A percentile compares a stretch with the other conserved stretches of the same genome.
Evolutionary conservation across 2,888 invertebrate species (phyloP).

Genomic region (Drosophila macrospina): DNA sequence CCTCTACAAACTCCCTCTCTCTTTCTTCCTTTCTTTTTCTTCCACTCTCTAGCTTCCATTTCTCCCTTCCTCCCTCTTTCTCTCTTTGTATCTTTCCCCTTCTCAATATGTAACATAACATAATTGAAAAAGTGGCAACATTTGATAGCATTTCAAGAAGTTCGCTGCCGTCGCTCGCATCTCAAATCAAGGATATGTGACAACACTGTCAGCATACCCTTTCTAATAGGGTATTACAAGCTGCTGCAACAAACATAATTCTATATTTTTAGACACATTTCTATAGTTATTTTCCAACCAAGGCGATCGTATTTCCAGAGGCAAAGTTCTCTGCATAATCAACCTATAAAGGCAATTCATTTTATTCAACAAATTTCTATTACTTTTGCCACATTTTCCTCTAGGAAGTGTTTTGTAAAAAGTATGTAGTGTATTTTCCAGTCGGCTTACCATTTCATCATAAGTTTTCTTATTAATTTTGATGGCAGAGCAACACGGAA

Average conservation of each 20-base stretch:
- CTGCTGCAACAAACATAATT: neutral
- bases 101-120: slow-evolving; percentile 29
- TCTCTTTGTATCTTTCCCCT: neutral
- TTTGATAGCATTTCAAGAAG: slow-evolving; percentile 12
- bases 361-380: too few relatives aligned
- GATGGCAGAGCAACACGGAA: neutral
- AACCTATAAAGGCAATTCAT: too few relatives aligned
- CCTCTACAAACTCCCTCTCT: neutral
- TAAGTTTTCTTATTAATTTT: neutral
- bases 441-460: neutral
- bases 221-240: neutral
- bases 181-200: neutral
- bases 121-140: slow-evolving; percentile 64
- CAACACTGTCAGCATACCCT: slow-evolving; percentile 3
- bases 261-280: too few relatives aligned
- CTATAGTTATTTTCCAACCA: too few relatives aligned
- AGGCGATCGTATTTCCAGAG: too few relatives aligned
- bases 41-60: too few relatives aligned
- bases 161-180: neutral
- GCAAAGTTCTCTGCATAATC: too few relatives aligned
- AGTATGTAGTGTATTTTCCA: too few relatives aligned
- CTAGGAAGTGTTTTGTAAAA: too few relatives aligned
- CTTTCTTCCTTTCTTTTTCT: neutral
- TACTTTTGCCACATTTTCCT: too few relatives aligned
- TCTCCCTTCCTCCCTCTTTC: neutral